Conservation (phyloP, 2,888 invertebrate genomes). For the Limnephilus lunatus region DNA sequence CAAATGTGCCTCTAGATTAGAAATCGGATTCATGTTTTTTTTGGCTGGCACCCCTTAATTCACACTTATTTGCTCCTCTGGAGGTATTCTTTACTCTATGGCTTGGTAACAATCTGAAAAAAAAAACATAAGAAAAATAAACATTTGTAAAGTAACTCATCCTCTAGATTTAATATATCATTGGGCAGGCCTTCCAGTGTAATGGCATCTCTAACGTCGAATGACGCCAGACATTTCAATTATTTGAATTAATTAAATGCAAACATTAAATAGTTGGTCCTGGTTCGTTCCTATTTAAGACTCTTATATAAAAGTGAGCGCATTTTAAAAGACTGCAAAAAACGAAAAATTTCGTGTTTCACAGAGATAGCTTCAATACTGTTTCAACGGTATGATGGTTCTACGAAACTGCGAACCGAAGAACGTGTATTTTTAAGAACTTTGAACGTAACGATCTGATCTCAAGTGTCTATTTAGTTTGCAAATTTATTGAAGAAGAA, state of each 20-base stretch:
- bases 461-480: too few species aligned
- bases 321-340: background rate
- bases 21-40: too few species aligned
- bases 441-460: too few species aligned
- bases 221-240: conserved; percentile 34
- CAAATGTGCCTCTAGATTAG: too few species aligned
- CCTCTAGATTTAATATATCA: background rate
- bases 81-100: too few species aligned
- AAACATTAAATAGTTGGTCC: conserved; percentile 2
- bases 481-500: too few species aligned
- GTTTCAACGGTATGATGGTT: background rate
- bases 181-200: background rate
- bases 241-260: conserved; percentile 25
- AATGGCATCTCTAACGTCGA: background rate
- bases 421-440: background rate
- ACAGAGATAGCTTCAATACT: background rate
- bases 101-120: too few species aligned
- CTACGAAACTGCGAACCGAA: background rate
- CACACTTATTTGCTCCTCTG: too few species aligned
- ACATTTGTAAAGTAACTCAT: background rate
- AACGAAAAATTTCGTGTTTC: background rate
- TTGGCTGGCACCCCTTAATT: too few species aligned
- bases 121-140: background rate
- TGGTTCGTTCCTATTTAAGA: background rate
- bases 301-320: background rate